Base-by-base conservation (phyloP, 2,888 invertebrate species). In the Cepaea hortensis region DNA sequence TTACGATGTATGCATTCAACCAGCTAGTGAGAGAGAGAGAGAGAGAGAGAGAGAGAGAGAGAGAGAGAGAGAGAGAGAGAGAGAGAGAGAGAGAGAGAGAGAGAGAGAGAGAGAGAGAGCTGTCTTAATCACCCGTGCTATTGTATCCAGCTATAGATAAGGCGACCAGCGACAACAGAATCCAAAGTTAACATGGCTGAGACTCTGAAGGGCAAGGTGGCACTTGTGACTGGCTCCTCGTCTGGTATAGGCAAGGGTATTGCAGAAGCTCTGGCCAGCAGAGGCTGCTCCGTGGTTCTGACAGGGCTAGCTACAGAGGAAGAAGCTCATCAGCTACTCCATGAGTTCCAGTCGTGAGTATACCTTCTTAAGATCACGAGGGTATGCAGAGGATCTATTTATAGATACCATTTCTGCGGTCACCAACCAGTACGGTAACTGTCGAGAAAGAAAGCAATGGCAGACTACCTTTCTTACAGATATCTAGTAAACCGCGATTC, bases 211-310 rank as follows among this genome's bases (percentile, higher is more conserved):
- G 91, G 91, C 2, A 90, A 90, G 75, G 88, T 90, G 73, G 93
- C 91, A 65, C 83, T 93, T 70, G 91, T 93, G 50, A 93, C 93
- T 3, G 93, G 93, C 9, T 92, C 92, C 3, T 93, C 93, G 18
- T 90, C 91, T 87, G 93, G 93, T 18, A 93, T 93, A 77, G 93
- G 93, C 3, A 88, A 89, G 79, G 90, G 89, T 23, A 89, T 91
- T 70, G 91, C 90, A 6, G 82, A 87, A 11, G 81, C 80, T 46
- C 83, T 92, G 76, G 91, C 91, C 0, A 80, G 79, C 20, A 84
- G 87, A 20, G 91, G 92, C 15, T 90, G 90, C 87, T 77, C 87
- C 48, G 86, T 91, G 23, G 81, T 91, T 48, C 73, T 91, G 23
- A 90, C 87, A 81, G 91, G 91, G 5, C 87, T 91, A 68, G 90